These are phyloP conservation scores for Ceratina japonica DNA, from an alignment of 1,140 invertebrate genomes.

Conservation along the genomic window DNA sequence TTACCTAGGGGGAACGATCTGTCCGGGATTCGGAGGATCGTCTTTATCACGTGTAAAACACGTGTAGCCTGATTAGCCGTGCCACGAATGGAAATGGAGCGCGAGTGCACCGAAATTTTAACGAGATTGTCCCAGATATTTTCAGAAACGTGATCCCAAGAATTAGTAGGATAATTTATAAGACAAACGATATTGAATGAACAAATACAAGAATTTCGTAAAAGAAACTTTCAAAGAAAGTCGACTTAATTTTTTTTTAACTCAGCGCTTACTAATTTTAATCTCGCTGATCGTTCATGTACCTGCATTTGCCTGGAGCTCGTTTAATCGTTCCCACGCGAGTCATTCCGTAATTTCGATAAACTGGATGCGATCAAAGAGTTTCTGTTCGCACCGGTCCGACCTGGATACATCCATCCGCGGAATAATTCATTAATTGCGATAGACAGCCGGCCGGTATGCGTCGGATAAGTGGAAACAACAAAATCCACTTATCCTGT, in stretches of 20 bases:
- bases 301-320: no score
- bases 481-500: slow-evolving; percentile 49
- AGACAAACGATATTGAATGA: no score
- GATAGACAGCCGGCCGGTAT: slow-evolving; percentile 9
- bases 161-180: not conserved
- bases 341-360: not conserved
- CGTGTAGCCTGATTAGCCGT: slow-evolving; percentile 38
- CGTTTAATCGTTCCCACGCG: not conserved
- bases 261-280: no score
- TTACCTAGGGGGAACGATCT: slow-evolving; percentile 66
- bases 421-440: not conserved
- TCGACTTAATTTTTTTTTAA: no score
- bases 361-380: not conserved
- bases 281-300: no score
- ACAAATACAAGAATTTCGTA: no score
- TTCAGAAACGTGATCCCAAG: not conserved
- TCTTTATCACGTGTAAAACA: slow-evolving; percentile 61
- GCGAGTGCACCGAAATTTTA: slow-evolving; percentile 10
- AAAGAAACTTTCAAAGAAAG: no score
- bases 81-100: slow-evolving; percentile 23
- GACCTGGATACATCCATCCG: slow-evolving; percentile 25
- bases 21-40: slow-evolving; percentile 49
- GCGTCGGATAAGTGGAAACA: slow-evolving; percentile 36
- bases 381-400: not conserved
- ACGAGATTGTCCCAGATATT: slow-evolving; percentile 19